phyloP scores from a whole-genome alignment of 2,113 vertebrate genomes.

The Carassius carassius region DNA sequence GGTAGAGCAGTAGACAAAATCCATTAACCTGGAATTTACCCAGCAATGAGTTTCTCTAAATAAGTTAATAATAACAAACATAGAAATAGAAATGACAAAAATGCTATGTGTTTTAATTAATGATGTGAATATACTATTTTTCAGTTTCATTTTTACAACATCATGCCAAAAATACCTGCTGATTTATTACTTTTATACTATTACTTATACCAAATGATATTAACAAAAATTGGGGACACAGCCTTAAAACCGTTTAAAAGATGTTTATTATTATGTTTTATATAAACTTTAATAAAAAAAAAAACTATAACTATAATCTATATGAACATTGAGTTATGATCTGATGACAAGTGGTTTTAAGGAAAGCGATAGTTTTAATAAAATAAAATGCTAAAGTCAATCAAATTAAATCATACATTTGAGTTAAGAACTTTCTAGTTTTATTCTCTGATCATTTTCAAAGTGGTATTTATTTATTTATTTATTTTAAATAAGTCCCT shows the following conservation, averaged over 20 bases:
- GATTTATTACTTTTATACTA: too few relatives aligned
- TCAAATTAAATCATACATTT: not conserved
- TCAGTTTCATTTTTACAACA: not conserved
- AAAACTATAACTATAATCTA: not conserved
- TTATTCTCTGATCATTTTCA: not conserved
- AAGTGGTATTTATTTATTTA: not conserved
- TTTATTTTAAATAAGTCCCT: too few relatives aligned
- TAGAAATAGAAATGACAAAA: not conserved
- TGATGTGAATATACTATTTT: not conserved
- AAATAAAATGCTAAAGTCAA: not conserved
- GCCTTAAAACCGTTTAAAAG: not conserved
- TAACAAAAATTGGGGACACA: not conserved
- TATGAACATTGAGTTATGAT: not conserved
- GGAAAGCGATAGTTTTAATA: not conserved
- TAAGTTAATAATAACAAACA: not conserved
- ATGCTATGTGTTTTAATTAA: slow-evolving; percentile 47
- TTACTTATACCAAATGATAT: not conserved
- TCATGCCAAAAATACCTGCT: too few relatives aligned
- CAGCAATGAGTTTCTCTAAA: not conserved
- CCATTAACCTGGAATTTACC: slow-evolving; percentile 25
- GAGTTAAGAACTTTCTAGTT: not conserved
- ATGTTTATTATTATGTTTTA: too few relatives aligned
- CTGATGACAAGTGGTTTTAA: not conserved
- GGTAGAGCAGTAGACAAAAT: slow-evolving; percentile 26
- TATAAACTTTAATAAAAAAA: too few relatives aligned